phyloP scores from a whole-genome alignment of 2,113 vertebrate species.

The Channa maculata region DNA sequence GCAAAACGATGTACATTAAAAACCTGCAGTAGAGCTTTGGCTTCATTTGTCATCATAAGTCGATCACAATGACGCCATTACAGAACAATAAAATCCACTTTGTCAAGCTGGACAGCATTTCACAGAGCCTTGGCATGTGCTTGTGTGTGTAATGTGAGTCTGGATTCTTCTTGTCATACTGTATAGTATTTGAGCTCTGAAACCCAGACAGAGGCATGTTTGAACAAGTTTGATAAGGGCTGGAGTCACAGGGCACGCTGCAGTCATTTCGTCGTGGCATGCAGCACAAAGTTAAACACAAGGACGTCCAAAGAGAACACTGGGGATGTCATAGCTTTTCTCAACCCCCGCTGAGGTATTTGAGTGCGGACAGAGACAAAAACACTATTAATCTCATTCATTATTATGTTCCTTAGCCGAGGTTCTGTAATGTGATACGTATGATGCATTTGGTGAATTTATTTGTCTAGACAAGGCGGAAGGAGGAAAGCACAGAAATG shows the following conservation, averaged over 20 bases:
- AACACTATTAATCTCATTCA: constrained; percentile 53
- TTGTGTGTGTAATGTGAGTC: constrained; percentile 46
- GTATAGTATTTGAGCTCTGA: constrained; percentile 44
- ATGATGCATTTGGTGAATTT: constrained; percentile 25
- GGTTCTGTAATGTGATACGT: constrained; percentile 55
- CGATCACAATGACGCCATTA: not conserved
- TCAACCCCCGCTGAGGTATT: constrained; percentile 22
- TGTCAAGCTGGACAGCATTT: constrained; percentile 1
- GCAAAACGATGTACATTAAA: not conserved
- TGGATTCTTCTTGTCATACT: constrained; percentile 51
- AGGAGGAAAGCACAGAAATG: constrained; percentile 28
- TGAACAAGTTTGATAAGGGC: constrained; percentile 66
- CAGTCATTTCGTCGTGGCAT: constrained; percentile 47
- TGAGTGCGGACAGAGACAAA: constrained; percentile 16
- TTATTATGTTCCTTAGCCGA: constrained; percentile 23
- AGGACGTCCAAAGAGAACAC: constrained; percentile 17
- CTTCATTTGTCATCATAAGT: constrained; percentile 17
- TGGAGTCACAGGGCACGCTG: constrained; percentile 60
- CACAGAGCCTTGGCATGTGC: not conserved
- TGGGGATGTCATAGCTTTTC: constrained; percentile 10
- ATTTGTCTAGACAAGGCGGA: constrained; percentile 61
- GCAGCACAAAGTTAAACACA: constrained; percentile 44
- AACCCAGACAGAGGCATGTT: constrained; percentile 62
- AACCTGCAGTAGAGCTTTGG: not conserved
- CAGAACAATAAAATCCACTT: constrained; percentile 15